These are phyloP conservation scores for Leptura quadrifasciata DNA, from an alignment of 2,888 invertebrate species.

Conservation along the genomic window DNA sequence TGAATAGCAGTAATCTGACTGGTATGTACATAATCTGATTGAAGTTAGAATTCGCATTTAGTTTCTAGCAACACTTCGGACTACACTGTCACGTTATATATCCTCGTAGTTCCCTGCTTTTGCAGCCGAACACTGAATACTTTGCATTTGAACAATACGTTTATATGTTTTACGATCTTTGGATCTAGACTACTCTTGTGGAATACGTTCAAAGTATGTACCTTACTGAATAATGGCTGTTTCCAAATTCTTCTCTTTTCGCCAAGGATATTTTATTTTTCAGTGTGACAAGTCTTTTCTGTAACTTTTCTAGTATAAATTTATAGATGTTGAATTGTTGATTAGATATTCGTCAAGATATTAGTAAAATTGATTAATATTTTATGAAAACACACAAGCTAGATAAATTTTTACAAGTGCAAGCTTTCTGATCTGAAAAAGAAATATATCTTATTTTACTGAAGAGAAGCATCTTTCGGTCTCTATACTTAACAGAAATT, in stretches of 20 bases:
- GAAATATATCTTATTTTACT: too few relatives aligned
- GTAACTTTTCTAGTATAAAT: too few relatives aligned
- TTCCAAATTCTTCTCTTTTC: slow-evolving; percentile 37
- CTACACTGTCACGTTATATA: slow-evolving; percentile 42
- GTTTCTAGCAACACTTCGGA: slow-evolving; percentile 43
- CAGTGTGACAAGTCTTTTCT: too few relatives aligned
- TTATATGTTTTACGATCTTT: slow-evolving; percentile 67
- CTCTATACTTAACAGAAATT: too few relatives aligned
- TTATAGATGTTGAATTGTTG: too few relatives aligned
- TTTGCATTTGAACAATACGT: slow-evolving; percentile 68
- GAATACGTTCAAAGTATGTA: slow-evolving; percentile 61
- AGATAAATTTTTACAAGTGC: too few relatives aligned
- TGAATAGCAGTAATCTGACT: slow-evolving; percentile 19
- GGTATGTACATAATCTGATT: slow-evolving; percentile 40
- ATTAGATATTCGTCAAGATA: too few relatives aligned
- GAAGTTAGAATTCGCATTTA: slow-evolving; percentile 44
- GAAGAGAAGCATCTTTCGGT: too few relatives aligned
- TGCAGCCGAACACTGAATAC: slow-evolving; percentile 62
- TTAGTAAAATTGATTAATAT: too few relatives aligned
- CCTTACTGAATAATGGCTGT: slow-evolving; percentile 57
- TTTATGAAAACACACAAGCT: too few relatives aligned
- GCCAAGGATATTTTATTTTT: not conserved
- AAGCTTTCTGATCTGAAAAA: too few relatives aligned
- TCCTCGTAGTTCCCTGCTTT: slow-evolving; percentile 46
- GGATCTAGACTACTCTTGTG: slow-evolving; percentile 65